Conservation (phyloP, 2,113 vertebrate species). For the Entomyzon cyanotis region DNA sequence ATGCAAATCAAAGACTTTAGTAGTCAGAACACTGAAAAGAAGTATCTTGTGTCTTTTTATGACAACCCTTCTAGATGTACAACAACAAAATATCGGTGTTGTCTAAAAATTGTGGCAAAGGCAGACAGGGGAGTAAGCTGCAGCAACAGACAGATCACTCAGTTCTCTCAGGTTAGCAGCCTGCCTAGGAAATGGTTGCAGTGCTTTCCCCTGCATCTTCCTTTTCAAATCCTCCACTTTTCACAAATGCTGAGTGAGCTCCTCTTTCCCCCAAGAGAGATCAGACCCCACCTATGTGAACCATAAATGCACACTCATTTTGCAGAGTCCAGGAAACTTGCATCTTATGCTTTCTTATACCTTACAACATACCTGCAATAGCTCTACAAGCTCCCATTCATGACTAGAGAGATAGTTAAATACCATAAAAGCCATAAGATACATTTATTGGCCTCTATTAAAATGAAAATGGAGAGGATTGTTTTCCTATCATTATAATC, state of each 20-base stretch:
- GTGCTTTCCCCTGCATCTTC: neutral
- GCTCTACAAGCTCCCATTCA: neutral
- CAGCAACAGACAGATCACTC: neutral
- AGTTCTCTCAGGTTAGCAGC: neutral
- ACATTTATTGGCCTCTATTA: conserved; percentile 3
- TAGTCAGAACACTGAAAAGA: neutral
- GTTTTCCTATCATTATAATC: conserved; percentile 19
- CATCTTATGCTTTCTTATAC: neutral
- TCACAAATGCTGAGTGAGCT: neutral
- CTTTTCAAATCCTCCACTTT: neutral
- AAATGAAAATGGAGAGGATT: conserved; percentile 20
- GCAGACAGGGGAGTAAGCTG: neutral
- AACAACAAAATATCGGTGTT: neutral
- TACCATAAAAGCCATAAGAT: neutral
- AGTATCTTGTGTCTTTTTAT: neutral
- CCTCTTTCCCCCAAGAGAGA: neutral
- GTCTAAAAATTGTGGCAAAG: neutral
- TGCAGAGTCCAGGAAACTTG: neutral
- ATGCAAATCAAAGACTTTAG: neutral
- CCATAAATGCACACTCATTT: neutral
- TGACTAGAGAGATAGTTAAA: neutral
- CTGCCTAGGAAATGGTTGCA: neutral
- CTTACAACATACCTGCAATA: neutral
- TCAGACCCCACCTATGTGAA: neutral
- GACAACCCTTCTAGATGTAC: neutral